A percentile compares a stretch with the other conserved stretches of the same genome.
Evolutionary conservation across 2,888 invertebrate genomes (phyloP).

Genomic region (Dicyrtomina minuta): DNA sequence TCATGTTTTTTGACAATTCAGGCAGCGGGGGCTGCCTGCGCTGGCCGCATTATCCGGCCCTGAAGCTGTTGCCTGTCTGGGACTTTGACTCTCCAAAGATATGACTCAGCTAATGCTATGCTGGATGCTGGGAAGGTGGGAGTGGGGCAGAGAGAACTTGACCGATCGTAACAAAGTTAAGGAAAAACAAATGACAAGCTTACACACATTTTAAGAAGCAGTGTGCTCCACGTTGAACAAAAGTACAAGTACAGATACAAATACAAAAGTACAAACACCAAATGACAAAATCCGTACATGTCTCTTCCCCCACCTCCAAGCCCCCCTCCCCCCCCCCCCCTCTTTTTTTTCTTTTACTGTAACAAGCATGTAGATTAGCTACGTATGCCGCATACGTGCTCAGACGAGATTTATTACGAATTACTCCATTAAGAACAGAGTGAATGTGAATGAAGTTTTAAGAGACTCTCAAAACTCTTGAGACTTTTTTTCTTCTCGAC

Average conservation of each 20-base stretch:
- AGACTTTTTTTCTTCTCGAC: no score
- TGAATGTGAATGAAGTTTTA: no score
- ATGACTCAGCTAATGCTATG: no score
- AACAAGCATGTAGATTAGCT: not conserved
- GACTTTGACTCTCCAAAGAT: not conserved
- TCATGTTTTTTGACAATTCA: no score
- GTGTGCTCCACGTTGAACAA: not conserved
- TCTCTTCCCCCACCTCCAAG: not conserved
- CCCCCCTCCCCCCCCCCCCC: not conserved
- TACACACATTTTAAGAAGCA: conserved; percentile 28
- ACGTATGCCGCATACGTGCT: not conserved
- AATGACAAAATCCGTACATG: conserved; percentile 22
- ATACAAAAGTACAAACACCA: no score
- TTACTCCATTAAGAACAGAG: conserved; percentile 11
- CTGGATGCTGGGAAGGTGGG: no score
- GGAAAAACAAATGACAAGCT: conserved; percentile 34
- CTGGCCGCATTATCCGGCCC: no score
- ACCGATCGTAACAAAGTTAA: conserved; percentile 34
- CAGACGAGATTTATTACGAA: conserved; percentile 13
- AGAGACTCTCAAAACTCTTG: no score
- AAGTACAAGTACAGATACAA: not conserved
- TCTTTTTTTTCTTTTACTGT: not conserved
- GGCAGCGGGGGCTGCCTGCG: no score
- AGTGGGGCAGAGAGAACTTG: conserved; percentile 22
- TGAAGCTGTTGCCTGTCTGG: no score